Percentiles rank a stretch among this genome's conserved stretches.
Conservation (phyloP, 2,797 vertebrate genomes). For the Alauda arvensis region DNA sequence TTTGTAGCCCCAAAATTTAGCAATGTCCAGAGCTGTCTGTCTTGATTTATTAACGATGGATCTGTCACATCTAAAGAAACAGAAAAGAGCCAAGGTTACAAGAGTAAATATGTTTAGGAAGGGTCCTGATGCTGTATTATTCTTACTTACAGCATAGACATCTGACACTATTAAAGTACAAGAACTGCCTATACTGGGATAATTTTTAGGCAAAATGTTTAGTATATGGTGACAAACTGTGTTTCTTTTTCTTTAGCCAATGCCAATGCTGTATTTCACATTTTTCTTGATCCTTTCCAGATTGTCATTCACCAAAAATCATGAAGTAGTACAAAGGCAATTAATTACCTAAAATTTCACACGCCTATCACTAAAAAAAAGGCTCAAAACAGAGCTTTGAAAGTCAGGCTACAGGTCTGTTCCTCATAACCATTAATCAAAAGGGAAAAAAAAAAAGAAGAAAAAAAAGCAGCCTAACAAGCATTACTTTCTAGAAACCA, state of each 20-base stretch:
- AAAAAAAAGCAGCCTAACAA: not conserved
- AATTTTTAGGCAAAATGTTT: not conserved
- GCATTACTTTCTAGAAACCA: not conserved
- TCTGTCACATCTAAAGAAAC: constrained; percentile 78
- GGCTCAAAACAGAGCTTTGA: not conserved
- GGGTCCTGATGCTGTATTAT: not conserved
- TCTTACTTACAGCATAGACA: not conserved
- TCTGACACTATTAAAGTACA: not conserved
- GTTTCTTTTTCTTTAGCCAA: not conserved
- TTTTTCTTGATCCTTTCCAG: not conserved
- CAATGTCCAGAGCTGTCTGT: constrained; percentile 88
- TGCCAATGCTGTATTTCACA: not conserved
- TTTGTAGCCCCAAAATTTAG: constrained; percentile 90
- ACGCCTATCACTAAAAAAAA: not conserved
- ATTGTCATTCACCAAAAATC: not conserved
- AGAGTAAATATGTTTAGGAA: not conserved
- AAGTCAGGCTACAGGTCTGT: not conserved
- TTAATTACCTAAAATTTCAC: not conserved
- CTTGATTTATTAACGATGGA: constrained; percentile 80
- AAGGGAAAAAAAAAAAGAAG: not conserved
- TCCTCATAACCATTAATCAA: not conserved
- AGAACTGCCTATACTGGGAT: not conserved
- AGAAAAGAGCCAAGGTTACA: not conserved
- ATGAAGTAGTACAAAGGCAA: not conserved
- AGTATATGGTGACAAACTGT: not conserved